A percentile compares a stretch with the other conserved stretches of the same genome.
Evolutionary conservation across 2,113 vertebrate genomes (phyloP).

Genomic region (Plotosus lineatus): DNA sequence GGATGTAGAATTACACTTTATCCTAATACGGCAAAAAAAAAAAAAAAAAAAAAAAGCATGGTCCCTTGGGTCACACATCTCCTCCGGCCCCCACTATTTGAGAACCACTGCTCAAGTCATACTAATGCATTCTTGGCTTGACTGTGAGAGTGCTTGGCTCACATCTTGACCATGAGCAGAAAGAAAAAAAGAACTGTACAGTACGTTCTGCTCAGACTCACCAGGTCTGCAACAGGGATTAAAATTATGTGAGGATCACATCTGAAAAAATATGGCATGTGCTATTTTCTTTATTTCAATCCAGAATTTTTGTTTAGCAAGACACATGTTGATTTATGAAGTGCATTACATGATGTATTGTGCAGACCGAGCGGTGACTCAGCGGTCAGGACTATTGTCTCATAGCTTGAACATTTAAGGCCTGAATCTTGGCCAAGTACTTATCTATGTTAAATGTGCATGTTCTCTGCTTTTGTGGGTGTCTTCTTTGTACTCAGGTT

Average conservation of each 20-base stretch:
- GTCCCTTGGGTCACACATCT: no score
- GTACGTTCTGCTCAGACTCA: conserved; percentile 17
- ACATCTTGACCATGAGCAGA: conserved; percentile 29
- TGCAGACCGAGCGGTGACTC: no score
- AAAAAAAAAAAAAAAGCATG: no score
- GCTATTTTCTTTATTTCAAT: not conserved
- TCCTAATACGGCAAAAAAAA: no score
- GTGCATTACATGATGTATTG: not conserved
- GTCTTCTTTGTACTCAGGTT: no score
- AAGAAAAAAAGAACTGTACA: conserved; percentile 32
- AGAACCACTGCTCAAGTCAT: conserved; percentile 48
- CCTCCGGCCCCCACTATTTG: no score
- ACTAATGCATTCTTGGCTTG: conserved; percentile 45
- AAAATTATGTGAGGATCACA: not conserved
- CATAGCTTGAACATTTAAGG: no score
- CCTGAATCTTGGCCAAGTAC: no score
- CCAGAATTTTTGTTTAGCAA: not conserved
- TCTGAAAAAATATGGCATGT: not conserved
- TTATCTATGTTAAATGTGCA: no score
- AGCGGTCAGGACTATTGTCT: no score
- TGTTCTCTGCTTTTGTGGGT: no score
- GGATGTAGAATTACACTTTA: no score
- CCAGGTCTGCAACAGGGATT: not conserved
- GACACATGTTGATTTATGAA: not conserved
- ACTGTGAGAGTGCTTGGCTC: conserved; percentile 21